Evolutionary conservation across 2,888 invertebrate genomes (phyloP).

Genomic region (Apodemia hepburni): DNA sequence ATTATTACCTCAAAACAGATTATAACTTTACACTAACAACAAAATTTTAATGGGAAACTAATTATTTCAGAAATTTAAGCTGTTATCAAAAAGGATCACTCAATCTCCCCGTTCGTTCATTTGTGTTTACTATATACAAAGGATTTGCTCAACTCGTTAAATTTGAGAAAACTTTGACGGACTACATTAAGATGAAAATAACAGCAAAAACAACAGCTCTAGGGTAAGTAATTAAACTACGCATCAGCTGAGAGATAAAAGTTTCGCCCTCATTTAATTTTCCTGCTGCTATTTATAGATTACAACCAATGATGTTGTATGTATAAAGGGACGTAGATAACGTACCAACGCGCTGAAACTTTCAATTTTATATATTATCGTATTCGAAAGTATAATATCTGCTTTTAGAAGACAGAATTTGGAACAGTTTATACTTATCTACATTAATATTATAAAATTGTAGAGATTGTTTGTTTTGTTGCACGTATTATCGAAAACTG

Average conservation of each 20-base stretch:
- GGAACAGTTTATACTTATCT: too few relatives aligned
- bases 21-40: neutral
- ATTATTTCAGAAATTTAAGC: slow-evolving; percentile 5
- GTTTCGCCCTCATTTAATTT: slow-evolving; percentile 2
- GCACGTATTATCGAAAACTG: too few relatives aligned
- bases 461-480: too few relatives aligned
- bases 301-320: neutral
- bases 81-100: neutral
- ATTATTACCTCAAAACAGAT: neutral
- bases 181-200: neutral
- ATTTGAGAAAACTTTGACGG: slow-evolving; percentile 9
- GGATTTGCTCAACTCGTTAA: slow-evolving; percentile 10
- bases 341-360: too few relatives aligned
- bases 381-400: too few relatives aligned
- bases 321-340: too few relatives aligned
- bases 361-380: too few relatives aligned
- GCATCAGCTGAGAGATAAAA: neutral
- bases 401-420: too few relatives aligned
- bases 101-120: neutral
- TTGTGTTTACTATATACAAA: slow-evolving; percentile 10
- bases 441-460: too few relatives aligned
- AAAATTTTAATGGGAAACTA: slow-evolving; percentile 9
- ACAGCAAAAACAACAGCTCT: neutral
- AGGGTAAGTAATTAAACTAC: neutral
- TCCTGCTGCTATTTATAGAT: neutral